A percentile compares a stretch with the other conserved stretches of the same genome.
phyloP scores from a whole-genome alignment of 2,888 invertebrate species.

The Drosophila atroscutellata region DNA sequence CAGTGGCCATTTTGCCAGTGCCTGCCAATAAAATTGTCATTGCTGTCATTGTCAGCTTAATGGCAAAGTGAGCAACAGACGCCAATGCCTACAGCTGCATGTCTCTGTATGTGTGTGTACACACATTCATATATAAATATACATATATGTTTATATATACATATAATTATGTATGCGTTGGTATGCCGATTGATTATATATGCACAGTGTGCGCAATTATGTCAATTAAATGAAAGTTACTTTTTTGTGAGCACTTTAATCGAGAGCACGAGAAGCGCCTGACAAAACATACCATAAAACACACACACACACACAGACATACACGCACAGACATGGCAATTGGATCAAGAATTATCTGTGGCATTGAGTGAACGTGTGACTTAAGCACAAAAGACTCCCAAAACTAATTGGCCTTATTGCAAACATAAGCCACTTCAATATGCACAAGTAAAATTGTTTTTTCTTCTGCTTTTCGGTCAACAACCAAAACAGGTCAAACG shows the following conservation, averaged over 20 bases:
- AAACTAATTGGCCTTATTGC: conserved; percentile 60
- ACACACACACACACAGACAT: conserved; percentile 1
- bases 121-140: not conserved
- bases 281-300: conserved; percentile 38
- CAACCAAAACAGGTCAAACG: not conserved
- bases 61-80: conserved; percentile 75
- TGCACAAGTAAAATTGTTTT: not conserved
- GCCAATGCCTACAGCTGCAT: conserved; percentile 35
- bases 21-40: conserved; percentile 78
- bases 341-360: conserved; percentile 34
- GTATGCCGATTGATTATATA: conserved; percentile 72
- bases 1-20: conserved; percentile 73
- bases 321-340: conserved; percentile 13
- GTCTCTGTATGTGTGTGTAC: conserved; percentile 2
- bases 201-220: conserved; percentile 79
- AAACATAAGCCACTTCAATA: conserved; percentile 13
- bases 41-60: conserved; percentile 80
- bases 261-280: conserved; percentile 23
- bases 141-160: conserved; percentile 8
- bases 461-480: not conserved
- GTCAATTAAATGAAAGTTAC: conserved; percentile 80
- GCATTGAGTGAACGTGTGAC: conserved; percentile 28
- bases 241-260: conserved; percentile 59
- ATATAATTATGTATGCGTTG: not conserved
- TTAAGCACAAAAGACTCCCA: conserved; percentile 9